These are phyloP conservation scores for Pangasius djambal DNA, from an alignment of 2,797 vertebrate species.

Conservation along the genomic window DNA sequence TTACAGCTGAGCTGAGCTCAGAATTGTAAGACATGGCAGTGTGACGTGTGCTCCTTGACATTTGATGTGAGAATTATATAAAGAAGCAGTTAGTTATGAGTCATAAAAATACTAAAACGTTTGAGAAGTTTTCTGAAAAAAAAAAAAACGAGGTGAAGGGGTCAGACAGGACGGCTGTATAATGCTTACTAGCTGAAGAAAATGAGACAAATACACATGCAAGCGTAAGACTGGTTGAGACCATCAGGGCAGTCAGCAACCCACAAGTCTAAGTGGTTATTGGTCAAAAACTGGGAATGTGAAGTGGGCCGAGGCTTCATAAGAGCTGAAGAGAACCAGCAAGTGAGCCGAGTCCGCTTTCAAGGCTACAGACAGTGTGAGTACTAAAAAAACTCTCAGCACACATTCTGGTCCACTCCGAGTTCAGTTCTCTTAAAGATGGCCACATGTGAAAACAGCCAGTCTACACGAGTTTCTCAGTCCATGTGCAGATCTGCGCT, in stretches of 20 bases:
- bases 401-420: not conserved
- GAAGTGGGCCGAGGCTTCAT: not conserved
- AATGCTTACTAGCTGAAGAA: no score
- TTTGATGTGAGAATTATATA: no score
- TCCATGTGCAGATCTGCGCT: not conserved
- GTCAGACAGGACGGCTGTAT: no score
- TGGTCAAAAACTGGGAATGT: not conserved
- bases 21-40: no score
- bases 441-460: no score
- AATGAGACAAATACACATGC: not conserved
- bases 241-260: not conserved
- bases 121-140: not conserved
- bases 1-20: no score
- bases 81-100: not conserved
- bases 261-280: not conserved
- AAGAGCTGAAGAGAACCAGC: not conserved
- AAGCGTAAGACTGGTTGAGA: not conserved
- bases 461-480: not conserved
- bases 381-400: not conserved
- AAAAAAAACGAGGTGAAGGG: no score
- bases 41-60: no score
- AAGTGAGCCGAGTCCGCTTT: not conserved
- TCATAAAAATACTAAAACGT: not conserved
- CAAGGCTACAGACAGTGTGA: not conserved
- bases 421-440: not conserved